phyloP scores from a whole-genome alignment of 2,888 invertebrate genomes.

The Dicyrtomina minuta region DNA sequence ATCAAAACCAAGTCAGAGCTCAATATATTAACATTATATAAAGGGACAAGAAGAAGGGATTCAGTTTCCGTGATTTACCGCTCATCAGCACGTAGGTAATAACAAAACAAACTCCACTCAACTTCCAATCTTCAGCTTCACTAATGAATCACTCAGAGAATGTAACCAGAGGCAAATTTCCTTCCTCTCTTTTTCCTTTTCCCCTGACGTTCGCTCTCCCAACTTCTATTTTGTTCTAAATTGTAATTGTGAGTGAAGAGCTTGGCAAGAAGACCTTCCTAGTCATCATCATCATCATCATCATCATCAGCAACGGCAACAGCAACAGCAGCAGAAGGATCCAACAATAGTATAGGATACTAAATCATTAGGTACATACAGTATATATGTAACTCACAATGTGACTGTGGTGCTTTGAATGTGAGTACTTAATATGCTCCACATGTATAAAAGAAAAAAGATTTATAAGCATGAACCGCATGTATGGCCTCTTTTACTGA shows the following conservation, averaged over 20 bases:
- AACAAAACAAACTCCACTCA: constrained; percentile 41
- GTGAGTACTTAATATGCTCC: no score
- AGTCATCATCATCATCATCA: background rate
- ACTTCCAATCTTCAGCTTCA: constrained; percentile 44
- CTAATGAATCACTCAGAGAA: constrained; percentile 44
- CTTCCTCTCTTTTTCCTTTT: constrained; percentile 31
- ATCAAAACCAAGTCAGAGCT: no score
- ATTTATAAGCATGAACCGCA: no score
- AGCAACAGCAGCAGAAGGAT: no score
- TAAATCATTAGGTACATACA: no score
- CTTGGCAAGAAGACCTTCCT: no score
- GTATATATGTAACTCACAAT: no score
- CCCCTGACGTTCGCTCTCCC: constrained; percentile 15
- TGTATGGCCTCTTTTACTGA: no score
- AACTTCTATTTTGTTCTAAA: constrained; percentile 16
- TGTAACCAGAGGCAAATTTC: constrained; percentile 23
- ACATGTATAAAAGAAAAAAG: no score
- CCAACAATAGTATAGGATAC: no score
- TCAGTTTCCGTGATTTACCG: constrained; percentile 40
- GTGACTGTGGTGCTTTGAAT: no score
- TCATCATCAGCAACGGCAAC: background rate
- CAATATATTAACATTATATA: constrained; percentile 27
- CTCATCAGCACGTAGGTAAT: constrained; percentile 44
- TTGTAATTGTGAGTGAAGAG: constrained; percentile 16
- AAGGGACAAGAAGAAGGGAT: constrained; percentile 17